Evolutionary conservation across 64 coral and sea anemone species (phyloP), one percentile per base, ranked within the genome.

Genomic region (Porites lutea): DNA sequence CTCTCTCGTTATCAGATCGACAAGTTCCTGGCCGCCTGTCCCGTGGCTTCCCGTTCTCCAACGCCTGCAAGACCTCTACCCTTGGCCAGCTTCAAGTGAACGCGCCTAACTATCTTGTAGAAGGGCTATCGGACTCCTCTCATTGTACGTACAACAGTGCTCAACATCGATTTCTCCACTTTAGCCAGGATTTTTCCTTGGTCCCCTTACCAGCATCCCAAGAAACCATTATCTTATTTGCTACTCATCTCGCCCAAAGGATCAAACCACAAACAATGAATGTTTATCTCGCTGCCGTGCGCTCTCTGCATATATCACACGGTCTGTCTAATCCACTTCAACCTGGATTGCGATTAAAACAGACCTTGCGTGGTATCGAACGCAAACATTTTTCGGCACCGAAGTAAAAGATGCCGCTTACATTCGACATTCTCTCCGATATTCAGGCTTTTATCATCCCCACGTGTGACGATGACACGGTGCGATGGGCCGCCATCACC

Each of bases 1-100:
- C 76, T 90, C 9, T 90, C 76, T 79, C 88, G 88, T 79, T 90
- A 80, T 12, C 37, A 90, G 62, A 59, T 79, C 75, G 10, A 63
- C 72, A 64, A 65, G 72, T 89, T 76, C 55, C 58, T 62, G 18
- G 43, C 13, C 22, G 43, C 16, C 14, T 59, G 13, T 47, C 87
- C 87, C 13, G 11, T 18, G 16, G 72, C 87, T 12, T 44, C 52
- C 43, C 37, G 50, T 63, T 57, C 53, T 13, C 85, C 67, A 58
- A 74, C 85, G 8, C 80, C 80, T 44, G 27, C 65, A 12, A 37
- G 47, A 6, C 27, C 80, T 14, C 27, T 81, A 4, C 6, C 57
- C 52, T 83, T 83, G 65, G 20, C 68, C 8, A 47, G 6, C 83
- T 72, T 86, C 64, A 86, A 86, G 48, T 86, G 71, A 51, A 86